These are phyloP conservation scores for Idaea dimidiata DNA, from an alignment of 2,888 invertebrate genomes.

Conservation along the genomic window DNA sequence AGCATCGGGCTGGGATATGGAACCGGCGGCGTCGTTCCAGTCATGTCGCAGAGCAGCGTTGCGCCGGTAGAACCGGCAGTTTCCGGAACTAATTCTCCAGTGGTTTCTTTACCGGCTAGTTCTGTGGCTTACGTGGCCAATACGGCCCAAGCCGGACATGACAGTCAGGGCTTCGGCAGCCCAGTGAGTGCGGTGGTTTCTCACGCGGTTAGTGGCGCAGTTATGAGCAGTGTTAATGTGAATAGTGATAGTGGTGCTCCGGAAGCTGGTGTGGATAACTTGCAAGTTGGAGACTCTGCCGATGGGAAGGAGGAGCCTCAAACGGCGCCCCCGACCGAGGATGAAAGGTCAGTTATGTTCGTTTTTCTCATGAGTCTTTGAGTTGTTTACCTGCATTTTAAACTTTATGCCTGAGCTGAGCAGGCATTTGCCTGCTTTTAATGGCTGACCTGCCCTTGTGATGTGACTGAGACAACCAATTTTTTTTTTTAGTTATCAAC, in stretches of 20 bases:
- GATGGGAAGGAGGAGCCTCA: conserved; percentile 73
- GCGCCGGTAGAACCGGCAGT: conserved; percentile 70
- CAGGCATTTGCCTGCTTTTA: background rate
- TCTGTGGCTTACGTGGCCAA: conserved; percentile 64
- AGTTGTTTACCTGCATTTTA: background rate
- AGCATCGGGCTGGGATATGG: conserved; percentile 71
- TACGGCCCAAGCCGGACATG: conserved; percentile 60
- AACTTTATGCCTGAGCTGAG: background rate
- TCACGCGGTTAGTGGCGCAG: conserved; percentile 69
- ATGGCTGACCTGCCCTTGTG: background rate
- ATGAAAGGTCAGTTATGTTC: conserved; percentile 70
- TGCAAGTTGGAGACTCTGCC: conserved; percentile 62
- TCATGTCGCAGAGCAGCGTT: conserved; percentile 77
- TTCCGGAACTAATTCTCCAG: conserved; percentile 76
- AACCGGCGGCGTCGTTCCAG: conserved; percentile 67
- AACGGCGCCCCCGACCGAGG: conserved; percentile 60
- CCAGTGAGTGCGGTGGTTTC: conserved; percentile 77
- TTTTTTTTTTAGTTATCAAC: too few relatives aligned
- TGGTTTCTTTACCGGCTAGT: conserved; percentile 73
- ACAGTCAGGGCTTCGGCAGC: conserved; percentile 76
- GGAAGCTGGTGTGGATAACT: conserved; percentile 54
- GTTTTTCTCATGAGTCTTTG: background rate
- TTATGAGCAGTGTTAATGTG: conserved; percentile 72
- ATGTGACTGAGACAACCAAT: too few relatives aligned
- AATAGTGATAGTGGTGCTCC: conserved; percentile 69